Base-by-base conservation (phyloP, 2,797 vertebrate species). In the Vultur gryphus region DNA sequence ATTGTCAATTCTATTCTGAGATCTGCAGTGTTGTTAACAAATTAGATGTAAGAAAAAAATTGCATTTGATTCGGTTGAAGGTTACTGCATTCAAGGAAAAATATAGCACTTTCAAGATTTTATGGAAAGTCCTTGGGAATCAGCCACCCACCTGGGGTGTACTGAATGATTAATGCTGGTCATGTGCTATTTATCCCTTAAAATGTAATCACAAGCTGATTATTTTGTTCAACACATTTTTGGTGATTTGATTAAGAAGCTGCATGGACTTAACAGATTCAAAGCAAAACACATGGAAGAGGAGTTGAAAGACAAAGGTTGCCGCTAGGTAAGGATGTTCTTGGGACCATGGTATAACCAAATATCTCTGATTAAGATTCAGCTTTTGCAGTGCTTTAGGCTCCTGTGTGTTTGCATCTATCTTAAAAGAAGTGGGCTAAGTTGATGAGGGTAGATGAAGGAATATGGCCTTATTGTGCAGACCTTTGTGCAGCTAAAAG, bases 161-260 rank as follows among this genome's bases (percentile, higher is more conserved):
- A 71, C 58, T 18, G 64, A 90, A 78, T 92, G 95, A 95, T 95
- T 95, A 91, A 96, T 89, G 90, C 84, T 96, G 90, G 78, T 55
- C 61, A 24, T 89, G 79, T 90, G 94, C 79, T 89, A 84, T 87
- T 96, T 92, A 89, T 94, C 82, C 84, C 82, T 75, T 78, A 37
- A 93, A 95, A 95, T 91, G 84, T 66, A 92, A 95, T 93, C 89
- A 92, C 18, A 12, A 81, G 75, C 87, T 94, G 92, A 94, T 96
- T 89, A 91, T 91, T 95, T 87, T 92, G 61, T 86, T 89, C 57
- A 94, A 86, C 72, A 80, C 90, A 80, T 84, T 89, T 95, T 95
- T 94, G 28, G 77, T 92, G 90, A 94, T 96, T 94, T 93, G 84
- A 95, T 95, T 95, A 92, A 93, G 84, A 80, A 89, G 67, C 79